These are phyloP conservation scores for Platyscapa corneri DNA, from an alignment of 1,140 invertebrate species.

Conservation along the genomic window DNA sequence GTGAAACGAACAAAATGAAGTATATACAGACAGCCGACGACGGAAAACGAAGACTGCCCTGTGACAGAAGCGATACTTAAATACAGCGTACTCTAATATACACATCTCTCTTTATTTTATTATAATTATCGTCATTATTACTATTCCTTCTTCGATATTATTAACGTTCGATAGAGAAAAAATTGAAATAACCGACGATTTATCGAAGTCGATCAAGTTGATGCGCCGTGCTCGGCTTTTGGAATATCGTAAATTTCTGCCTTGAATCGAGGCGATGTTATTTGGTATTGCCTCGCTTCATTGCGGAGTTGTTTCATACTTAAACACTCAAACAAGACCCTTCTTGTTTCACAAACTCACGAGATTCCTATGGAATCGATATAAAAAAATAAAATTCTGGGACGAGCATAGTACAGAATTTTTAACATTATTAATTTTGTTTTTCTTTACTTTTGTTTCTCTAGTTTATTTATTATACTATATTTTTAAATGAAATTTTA, in stretches of 20 bases:
- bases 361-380: constrained; percentile 11
- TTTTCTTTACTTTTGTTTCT: constrained; percentile 8
- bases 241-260: constrained; percentile 34
- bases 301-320: constrained; percentile 22
- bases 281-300: constrained; percentile 25
- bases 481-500: neutral
- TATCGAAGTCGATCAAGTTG: constrained; percentile 28
- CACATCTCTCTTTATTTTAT: constrained; percentile 7
- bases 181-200: constrained; percentile 24
- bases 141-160: neutral
- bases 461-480: neutral
- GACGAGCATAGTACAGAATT: constrained; percentile 18
- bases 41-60: constrained; percentile 40
- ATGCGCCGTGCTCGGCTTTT: constrained; percentile 26
- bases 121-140: neutral
- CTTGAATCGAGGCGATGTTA: constrained; percentile 35
- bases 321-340: neutral
- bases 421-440: constrained; percentile 28
- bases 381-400: neutral
- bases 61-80: constrained; percentile 53
- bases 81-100: constrained; percentile 34
- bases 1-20: constrained; percentile 8
- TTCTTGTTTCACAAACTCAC: neutral
- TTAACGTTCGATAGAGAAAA: constrained; percentile 30
- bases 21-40: constrained; percentile 1